Conservation (phyloP, 2,113 vertebrate species). For the Osmerus mordax region DNA sequence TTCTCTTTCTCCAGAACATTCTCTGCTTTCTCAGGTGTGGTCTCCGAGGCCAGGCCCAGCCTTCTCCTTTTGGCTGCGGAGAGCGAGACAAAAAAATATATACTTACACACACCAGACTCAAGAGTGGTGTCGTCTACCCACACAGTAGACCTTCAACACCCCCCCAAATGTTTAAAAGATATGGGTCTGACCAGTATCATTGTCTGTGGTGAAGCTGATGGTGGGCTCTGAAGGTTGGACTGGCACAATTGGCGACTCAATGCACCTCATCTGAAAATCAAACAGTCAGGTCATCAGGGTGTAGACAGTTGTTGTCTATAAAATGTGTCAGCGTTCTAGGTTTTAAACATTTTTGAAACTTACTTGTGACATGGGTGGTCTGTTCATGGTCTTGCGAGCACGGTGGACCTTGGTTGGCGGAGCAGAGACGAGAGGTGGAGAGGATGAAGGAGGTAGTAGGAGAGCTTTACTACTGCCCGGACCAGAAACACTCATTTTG, state of each 20-base stretch:
- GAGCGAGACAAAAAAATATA: conserved; percentile 9
- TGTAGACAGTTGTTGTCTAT: background rate
- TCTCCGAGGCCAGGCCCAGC: conserved; percentile 48
- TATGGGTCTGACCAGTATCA: conserved; percentile 49
- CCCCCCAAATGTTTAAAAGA: background rate
- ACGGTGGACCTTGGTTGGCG: conserved; percentile 79
- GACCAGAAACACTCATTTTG: conserved; percentile 87
- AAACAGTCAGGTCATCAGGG: background rate
- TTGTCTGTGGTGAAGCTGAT: conserved; percentile 36
- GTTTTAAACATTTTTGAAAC: conserved; percentile 8
- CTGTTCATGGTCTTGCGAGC: conserved; percentile 89
- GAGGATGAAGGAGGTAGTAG: conserved; percentile 65
- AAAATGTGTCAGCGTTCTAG: background rate
- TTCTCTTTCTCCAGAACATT: conserved; percentile 35
- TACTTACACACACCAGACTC: background rate
- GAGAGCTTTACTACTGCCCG: conserved; percentile 70
- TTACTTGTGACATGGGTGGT: conserved; percentile 76
- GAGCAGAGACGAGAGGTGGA: conserved; percentile 54
- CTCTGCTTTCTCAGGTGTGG: conserved; percentile 39
- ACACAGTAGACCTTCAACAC: too few relatives aligned
- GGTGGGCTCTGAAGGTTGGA: conserved; percentile 46
- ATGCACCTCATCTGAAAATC: conserved; percentile 47
- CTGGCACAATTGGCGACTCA: conserved; percentile 41
- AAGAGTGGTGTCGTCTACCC: background rate
- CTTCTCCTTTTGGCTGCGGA: conserved; percentile 66